Conservation (phyloP, 2,113 vertebrate species). For the Thunnus thynnus region DNA sequence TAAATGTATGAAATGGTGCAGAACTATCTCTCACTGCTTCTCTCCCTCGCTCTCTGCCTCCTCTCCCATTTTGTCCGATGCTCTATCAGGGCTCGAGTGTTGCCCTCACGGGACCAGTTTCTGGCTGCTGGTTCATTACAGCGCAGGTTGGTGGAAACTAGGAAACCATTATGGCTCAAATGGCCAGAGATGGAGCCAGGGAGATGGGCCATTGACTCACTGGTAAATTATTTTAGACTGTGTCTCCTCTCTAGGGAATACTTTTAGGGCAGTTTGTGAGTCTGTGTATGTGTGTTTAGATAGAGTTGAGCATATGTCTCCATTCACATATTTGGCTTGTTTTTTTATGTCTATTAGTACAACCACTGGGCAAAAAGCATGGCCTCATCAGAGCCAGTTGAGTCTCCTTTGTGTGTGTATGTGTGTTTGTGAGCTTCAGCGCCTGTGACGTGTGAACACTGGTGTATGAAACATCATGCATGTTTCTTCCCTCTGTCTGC, state of each 20-base stretch:
- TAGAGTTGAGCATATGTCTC: neutral
- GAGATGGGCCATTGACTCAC: constrained; percentile 58
- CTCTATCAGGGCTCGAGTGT: constrained; percentile 42
- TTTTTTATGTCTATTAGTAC: constrained; percentile 1
- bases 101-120: constrained; percentile 51
- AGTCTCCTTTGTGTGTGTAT: neutral
- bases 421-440: constrained; percentile 1
- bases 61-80: constrained; percentile 23
- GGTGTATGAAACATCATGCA: constrained; percentile 54
- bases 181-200: constrained; percentile 25
- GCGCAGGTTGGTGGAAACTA: constrained; percentile 49
- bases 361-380: neutral
- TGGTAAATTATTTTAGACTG: constrained; percentile 54
- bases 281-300: constrained; percentile 3
- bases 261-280: constrained; percentile 12
- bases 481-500: constrained; percentile 71
- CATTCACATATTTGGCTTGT: neutral
- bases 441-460: constrained; percentile 39
- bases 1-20: constrained; percentile 68
- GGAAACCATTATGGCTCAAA: constrained; percentile 60
- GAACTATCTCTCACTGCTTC: constrained; percentile 36
- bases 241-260: constrained; percentile 35
- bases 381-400: neutral
- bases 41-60: constrained; percentile 4
- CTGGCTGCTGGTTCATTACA: constrained; percentile 61